These are phyloP conservation scores for Vanessa atalanta DNA, from an alignment of 1,140 invertebrate genomes.

Conservation along the genomic window DNA sequence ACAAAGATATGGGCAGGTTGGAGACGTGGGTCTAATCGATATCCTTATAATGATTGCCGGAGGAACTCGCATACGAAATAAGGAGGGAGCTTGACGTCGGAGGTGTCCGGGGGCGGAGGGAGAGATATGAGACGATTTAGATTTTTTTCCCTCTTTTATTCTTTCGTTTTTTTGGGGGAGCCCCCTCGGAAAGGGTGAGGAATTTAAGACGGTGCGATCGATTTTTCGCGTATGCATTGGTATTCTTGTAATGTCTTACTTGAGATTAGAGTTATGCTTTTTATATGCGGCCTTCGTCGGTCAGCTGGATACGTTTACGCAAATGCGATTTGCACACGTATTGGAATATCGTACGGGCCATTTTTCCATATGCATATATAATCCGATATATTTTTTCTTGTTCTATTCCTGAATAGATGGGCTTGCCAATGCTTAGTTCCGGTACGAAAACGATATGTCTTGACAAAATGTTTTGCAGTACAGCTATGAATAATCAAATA, in stretches of 20 bases:
- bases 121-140: slow-evolving; percentile 80
- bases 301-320: slow-evolving; percentile 25
- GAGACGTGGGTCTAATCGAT: slow-evolving; percentile 77
- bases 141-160: slow-evolving; percentile 80
- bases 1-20: slow-evolving; percentile 76
- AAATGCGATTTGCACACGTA: slow-evolving; percentile 21
- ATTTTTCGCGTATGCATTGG: slow-evolving; percentile 80
- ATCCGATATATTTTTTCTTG: background rate
- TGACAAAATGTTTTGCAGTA: slow-evolving; percentile 1
- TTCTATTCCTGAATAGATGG: background rate
- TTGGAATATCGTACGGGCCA: slow-evolving; percentile 4
- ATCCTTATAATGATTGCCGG: slow-evolving; percentile 79
- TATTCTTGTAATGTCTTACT: slow-evolving; percentile 80
- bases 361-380: slow-evolving; percentile 11
- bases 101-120: slow-evolving; percentile 69
- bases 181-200: slow-evolving; percentile 79
- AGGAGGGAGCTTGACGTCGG: slow-evolving; percentile 74
- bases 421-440: slow-evolving; percentile 1
- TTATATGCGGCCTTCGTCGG: slow-evolving; percentile 31
- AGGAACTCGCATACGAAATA: slow-evolving; percentile 81
- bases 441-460: background rate
- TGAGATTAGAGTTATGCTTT: slow-evolving; percentile 78
- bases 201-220: slow-evolving; percentile 80
- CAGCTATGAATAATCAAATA: slow-evolving; percentile 1
- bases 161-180: slow-evolving; percentile 80